These are phyloP conservation scores for Itoplectis maculator DNA, from an alignment of 2,888 invertebrate genomes.

Conservation along the genomic window DNA sequence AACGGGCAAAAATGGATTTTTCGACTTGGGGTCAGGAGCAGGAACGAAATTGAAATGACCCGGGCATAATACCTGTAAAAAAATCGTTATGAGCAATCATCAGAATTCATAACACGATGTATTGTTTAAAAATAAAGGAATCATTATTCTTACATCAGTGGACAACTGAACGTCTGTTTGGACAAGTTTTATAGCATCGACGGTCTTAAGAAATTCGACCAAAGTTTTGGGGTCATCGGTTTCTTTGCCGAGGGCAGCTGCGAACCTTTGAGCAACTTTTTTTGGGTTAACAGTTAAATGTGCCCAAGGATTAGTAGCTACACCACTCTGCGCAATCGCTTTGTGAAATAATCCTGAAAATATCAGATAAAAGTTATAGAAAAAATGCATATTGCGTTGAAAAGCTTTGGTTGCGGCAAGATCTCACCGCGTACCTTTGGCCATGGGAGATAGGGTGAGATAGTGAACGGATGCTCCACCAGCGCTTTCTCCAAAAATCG, in stretches of 20 bases:
- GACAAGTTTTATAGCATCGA: constrained; percentile 72
- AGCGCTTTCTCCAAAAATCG: constrained; percentile 75
- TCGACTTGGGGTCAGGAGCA: constrained; percentile 71
- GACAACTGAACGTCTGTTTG: constrained; percentile 62
- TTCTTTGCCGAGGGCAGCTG: constrained; percentile 71
- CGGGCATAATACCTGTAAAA: constrained; percentile 46
- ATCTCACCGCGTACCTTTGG: constrained; percentile 67
- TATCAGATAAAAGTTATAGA: constrained; percentile 29
- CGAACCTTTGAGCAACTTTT: constrained; percentile 69
- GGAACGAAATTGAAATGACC: constrained; percentile 69
- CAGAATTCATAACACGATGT: background rate
- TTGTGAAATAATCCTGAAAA: constrained; percentile 80
- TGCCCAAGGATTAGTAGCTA: constrained; percentile 74
- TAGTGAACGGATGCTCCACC: constrained; percentile 73
- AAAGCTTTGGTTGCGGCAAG: too few species aligned
- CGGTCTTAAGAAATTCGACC: constrained; percentile 73
- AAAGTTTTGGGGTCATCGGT: constrained; percentile 73
- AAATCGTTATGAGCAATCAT: too few species aligned
- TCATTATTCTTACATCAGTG: constrained; percentile 57
- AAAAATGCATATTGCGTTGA: too few species aligned
- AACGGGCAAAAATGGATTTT: constrained; percentile 74
- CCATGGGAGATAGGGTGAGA: constrained; percentile 67
- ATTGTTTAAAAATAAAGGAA: background rate
- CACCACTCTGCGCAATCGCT: constrained; percentile 75
- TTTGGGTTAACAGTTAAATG: constrained; percentile 45